phyloP scores from a whole-genome alignment of 1,140 invertebrate genomes.

The Octopus sinensis region DNA sequence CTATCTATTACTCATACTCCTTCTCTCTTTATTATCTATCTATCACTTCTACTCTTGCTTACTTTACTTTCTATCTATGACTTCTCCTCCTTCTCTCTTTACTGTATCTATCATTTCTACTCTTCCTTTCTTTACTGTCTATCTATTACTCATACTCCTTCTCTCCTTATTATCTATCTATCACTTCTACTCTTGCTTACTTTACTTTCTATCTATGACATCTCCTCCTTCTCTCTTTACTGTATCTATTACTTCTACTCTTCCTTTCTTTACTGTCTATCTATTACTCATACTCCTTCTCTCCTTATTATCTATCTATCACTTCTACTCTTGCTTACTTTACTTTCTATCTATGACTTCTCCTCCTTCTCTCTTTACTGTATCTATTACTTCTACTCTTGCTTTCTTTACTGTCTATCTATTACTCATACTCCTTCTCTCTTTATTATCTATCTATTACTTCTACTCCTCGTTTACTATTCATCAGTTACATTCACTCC shows the following conservation, averaged over 20 bases:
- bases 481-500: neutral
- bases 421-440: neutral
- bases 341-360: neutral
- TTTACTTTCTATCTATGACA: neutral
- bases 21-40: neutral
- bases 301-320: neutral
- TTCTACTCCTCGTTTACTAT: neutral
- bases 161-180: neutral
- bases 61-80: neutral
- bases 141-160: neutral
- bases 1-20: neutral
- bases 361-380: neutral
- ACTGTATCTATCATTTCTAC: neutral
- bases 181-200: neutral
- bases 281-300: neutral
- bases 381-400: neutral
- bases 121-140: neutral
- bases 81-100: neutral
- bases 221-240: no score
- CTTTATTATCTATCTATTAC: neutral
- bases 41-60: neutral
- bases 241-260: neutral
- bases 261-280: neutral
- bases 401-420: neutral
- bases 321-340: neutral